Base-by-base conservation (phyloP, 2,797 vertebrate genomes). In the Chiropotes sagulatus region DNA sequence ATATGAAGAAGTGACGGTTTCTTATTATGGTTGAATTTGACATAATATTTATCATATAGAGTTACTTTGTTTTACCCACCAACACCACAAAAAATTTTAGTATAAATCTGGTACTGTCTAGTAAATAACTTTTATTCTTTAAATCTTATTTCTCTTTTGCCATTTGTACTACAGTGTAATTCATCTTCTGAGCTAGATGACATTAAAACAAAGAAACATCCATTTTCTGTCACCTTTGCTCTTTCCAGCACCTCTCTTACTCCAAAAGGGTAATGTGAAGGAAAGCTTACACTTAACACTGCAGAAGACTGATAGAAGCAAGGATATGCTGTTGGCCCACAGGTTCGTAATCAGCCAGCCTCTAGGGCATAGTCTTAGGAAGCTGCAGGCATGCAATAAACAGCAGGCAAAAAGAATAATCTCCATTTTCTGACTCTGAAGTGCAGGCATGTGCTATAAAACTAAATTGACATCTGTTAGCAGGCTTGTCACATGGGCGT, bases 401-500 rank as follows among this genome's bases (percentile, higher is more conserved):
- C 95, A 98, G 95, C 46, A 97, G 90, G 89, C 88, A 83, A 97
- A 96, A 39, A 64, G 90, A 95, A 61, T 48, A 80, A 33, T 61
- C 70, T 98, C 81, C 90, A 57, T 87, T 98, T 98, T 80, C 93
- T 92, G 96, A 97, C 98, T 86, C 64, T 73, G 83, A 98, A 98
- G 98, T 84, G 3, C 83, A 94, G 95, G 92, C 89, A 85, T 97
- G 93, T 97, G 98, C 97, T 97, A 96, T 96, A 97, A 98, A 98
- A 97, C 41, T 33, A 98, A 98, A 96, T 57, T 97, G 96, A 97
- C 96, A 97, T 85, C 96, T 97, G 96, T 95, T 96, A 97, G 93
- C 72, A 95, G 96, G 83, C 90, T 54, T 97, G 97, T 97, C 97
- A 98, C 84, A 94, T 94, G 96, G 96, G 97, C 11, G 30, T 73